phyloP scores from a whole-genome alignment of 1,140 invertebrate species.

The Ephestia elutella region DNA sequence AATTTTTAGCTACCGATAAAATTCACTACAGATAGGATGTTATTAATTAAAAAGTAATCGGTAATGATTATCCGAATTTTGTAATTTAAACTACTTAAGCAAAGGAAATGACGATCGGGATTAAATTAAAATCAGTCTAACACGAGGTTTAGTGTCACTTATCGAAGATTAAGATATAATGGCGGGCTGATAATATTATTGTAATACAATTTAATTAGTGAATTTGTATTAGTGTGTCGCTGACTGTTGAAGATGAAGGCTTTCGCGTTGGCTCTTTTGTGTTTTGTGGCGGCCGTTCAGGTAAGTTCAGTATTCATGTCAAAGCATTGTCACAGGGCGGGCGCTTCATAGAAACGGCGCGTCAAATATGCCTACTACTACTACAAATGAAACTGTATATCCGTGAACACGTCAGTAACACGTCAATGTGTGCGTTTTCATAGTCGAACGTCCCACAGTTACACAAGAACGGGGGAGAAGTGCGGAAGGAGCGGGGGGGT shows the following conservation, averaged over 20 bases:
- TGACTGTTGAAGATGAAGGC: constrained; percentile 41
- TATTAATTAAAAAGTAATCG: too few relatives aligned
- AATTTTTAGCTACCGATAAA: background rate
- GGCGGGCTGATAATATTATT: constrained; percentile 26
- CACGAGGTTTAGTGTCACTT: constrained; percentile 16
- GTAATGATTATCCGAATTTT: constrained; percentile 2
- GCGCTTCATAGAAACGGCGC: too few relatives aligned
- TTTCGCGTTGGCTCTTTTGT: constrained; percentile 41
- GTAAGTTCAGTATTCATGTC: constrained; percentile 25
- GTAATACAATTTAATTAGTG: constrained; percentile 21
- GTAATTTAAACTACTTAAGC: background rate
- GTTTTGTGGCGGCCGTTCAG: constrained; percentile 43
- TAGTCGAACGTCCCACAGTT: too few relatives aligned
- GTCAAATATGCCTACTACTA: too few relatives aligned
- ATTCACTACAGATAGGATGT: background rate
- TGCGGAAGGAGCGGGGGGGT: too few relatives aligned
- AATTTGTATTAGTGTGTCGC: constrained; percentile 19
- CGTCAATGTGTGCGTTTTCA: too few relatives aligned
- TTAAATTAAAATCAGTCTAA: constrained; percentile 12
- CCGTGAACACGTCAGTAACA: too few relatives aligned
- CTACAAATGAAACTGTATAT: too few relatives aligned
- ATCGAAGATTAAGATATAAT: constrained; percentile 23
- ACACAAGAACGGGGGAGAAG: too few relatives aligned
- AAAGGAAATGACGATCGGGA: constrained; percentile 12
- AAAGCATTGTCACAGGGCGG: too few relatives aligned